Evolutionary conservation across 2,888 invertebrate species (phyloP).

Genomic region (Ochlodes sylvanus): DNA sequence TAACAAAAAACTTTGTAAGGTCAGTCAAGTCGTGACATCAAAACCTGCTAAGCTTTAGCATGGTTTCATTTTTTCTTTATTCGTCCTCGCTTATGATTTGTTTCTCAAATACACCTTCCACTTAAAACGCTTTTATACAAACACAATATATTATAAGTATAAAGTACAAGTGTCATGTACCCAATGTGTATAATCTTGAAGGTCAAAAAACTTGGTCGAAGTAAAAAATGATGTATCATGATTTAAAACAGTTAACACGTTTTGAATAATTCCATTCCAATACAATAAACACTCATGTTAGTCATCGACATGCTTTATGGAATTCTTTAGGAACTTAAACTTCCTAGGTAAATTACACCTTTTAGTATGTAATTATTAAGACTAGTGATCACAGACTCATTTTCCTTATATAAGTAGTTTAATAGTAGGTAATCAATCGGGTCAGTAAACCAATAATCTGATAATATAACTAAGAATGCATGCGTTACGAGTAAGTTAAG

Average conservation of each 20-base stretch:
- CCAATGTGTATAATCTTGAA: not conserved
- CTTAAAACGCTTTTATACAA: constrained; percentile 16
- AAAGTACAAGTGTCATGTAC: not conserved
- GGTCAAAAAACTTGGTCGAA: not conserved
- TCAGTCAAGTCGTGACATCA: constrained; percentile 46
- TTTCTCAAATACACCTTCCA: constrained; percentile 29
- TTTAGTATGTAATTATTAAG: not conserved
- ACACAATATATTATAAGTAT: not conserved
- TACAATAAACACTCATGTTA: not conserved
- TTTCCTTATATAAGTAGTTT: not conserved
- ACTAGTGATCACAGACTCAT: not conserved
- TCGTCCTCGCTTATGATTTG: constrained; percentile 41
- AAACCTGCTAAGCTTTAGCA: constrained; percentile 47
- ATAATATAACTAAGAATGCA: too few relatives aligned
- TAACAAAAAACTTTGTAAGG: constrained; percentile 44
- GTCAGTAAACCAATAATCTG: too few relatives aligned
- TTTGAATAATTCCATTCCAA: not conserved
- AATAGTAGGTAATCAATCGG: too few relatives aligned
- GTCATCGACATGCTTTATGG: not conserved
- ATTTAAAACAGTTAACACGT: not conserved
- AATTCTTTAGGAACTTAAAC: not conserved
- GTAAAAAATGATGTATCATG: not conserved
- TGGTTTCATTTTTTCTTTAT: constrained; percentile 46
- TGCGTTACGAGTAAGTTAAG: too few relatives aligned
- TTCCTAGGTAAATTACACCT: not conserved